Conservation (phyloP, 1,140 invertebrate genomes). For the Paraescarpia echinospica region DNA sequence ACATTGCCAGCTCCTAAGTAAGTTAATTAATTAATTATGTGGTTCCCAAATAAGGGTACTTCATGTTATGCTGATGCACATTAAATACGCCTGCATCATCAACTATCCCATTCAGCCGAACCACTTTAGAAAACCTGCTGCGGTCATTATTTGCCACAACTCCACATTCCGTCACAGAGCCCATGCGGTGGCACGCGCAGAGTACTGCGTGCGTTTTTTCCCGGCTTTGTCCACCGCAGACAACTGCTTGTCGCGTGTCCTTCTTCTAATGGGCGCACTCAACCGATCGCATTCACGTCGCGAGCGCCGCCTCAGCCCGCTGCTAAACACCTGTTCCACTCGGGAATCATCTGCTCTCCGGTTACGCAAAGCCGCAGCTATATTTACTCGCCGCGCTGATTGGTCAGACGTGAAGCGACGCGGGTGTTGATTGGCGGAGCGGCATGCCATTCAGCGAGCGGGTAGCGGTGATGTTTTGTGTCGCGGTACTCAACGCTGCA, state of each 20-base stretch:
- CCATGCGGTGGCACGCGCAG: neutral
- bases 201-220: neutral
- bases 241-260: neutral
- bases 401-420: neutral
- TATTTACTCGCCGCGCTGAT: neutral
- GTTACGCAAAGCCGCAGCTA: neutral
- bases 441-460: neutral
- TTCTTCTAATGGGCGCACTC: neutral
- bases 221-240: neutral
- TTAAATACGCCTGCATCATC: neutral
- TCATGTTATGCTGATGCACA: neutral
- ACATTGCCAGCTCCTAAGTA: neutral
- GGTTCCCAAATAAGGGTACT: neutral
- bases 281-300: neutral
- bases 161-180: neutral
- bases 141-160: neutral
- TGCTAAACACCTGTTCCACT: conserved; percentile 4
- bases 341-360: neutral
- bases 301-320: neutral
- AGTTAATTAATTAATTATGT: neutral
- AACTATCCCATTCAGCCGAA: neutral
- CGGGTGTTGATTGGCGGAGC: neutral
- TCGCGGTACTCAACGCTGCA: neutral
- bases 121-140: neutral
- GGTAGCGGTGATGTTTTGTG: neutral